A percentile compares a stretch with the other conserved stretches of the same genome.
Conservation (phyloP, 2,113 vertebrate species). For the Madoqua kirkii region DNA sequence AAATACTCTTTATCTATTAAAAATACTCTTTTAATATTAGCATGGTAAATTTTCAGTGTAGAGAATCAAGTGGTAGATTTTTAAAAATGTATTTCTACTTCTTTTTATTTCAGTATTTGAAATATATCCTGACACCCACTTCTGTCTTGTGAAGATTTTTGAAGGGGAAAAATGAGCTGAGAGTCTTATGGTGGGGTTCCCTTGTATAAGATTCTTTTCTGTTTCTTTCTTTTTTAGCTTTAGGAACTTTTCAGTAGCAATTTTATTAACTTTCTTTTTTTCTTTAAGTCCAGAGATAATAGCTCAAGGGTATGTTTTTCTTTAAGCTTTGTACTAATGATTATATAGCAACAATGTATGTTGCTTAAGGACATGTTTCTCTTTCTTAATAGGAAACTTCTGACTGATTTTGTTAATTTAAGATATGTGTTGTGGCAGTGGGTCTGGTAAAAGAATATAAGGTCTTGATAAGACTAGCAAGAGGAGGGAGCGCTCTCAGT, state of each 20-base stretch:
- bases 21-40: no score
- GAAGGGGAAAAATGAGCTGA: neutral
- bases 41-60: neutral
- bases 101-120: neutral
- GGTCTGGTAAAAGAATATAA: neutral
- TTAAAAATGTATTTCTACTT: neutral
- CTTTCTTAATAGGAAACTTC: neutral
- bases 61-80: neutral
- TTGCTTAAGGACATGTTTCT: neutral
- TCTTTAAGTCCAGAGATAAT: neutral
- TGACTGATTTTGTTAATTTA: neutral
- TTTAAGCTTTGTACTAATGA: neutral
- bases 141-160: neutral
- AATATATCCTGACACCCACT: neutral
- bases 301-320: neutral
- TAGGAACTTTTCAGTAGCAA: neutral
- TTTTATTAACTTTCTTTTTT: neutral
- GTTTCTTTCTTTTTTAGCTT: neutral
- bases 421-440: neutral
- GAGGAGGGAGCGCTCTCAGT: neutral
- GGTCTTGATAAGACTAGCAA: neutral
- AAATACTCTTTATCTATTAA: neutral
- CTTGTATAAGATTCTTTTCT: neutral
- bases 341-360: neutral
- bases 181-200: neutral